Evolutionary conservation across 2,888 invertebrate species (phyloP), one percentile per base, ranked within the genome.

Genomic region (Cephus pygmeus): DNA sequence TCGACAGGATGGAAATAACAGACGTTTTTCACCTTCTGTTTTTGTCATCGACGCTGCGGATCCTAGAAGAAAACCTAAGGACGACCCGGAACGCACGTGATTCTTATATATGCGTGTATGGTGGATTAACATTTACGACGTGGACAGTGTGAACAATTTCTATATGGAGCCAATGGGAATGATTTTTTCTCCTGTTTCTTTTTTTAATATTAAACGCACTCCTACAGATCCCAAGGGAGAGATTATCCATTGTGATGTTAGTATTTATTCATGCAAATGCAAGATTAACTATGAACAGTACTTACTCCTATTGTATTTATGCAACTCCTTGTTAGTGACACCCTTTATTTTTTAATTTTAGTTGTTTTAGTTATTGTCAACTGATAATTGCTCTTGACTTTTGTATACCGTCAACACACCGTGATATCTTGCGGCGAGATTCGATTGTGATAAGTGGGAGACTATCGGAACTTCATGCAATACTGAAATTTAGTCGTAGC

Each of bases 1-100:
- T 77, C 83, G 80, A 34, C 83, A 83, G 78, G 79, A 82, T 15
- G 79, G 83, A 69, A 87, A 79, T 75, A 34, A 80, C 83, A n/a
- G 85, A 83, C 31, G 81, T 56, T 56, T 77, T 35, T 83, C 85
- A 31, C 87, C 88, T 11, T 82, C 85, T 31, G 86, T 88, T 81
- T 82, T 86, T 31, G 77, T 88, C 12, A 75, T 88, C 69, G 86
- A 87, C 75, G 79, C 86, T 9, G 77, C 81, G n/a, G 87, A 89
- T 84, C 88, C 88, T 4, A 87, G 89, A 79, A 88, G 90, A 82
- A 88, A 84, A 73, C 90, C 85, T 30, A 89, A 88, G 78, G 89
- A 90, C 31, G 90, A 90, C 81, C 89, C 90, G 34, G 87, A 88
- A 82, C 84, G 86, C 71, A 71, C 30, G 71, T 71, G 34, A 71